Conservation (phyloP, 1,140 invertebrate genomes). For the Matsumurasca onukii region DNA sequence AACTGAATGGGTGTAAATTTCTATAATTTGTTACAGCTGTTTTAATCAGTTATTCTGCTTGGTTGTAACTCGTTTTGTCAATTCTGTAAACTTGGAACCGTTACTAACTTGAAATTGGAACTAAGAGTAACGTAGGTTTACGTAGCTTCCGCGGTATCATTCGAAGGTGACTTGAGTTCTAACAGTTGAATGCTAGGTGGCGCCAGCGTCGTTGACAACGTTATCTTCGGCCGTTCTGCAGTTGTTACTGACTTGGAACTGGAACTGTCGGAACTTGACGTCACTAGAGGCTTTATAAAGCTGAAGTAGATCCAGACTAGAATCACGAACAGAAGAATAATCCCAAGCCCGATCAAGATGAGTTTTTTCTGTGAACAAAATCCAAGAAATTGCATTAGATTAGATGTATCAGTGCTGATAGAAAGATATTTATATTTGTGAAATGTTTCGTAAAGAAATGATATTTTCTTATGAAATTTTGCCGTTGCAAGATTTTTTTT, state of each 20-base stretch:
- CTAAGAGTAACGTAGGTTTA: too few relatives aligned
- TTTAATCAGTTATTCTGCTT: too few relatives aligned
- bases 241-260: too few relatives aligned
- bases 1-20: too few relatives aligned
- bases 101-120: too few relatives aligned
- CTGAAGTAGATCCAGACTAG: conserved; percentile 8
- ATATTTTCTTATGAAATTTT: not conserved
- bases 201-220: too few relatives aligned
- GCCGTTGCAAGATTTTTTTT: not conserved
- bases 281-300: not conserved
- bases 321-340: not conserved
- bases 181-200: too few relatives aligned
- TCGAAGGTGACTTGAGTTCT: too few relatives aligned
- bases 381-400: not conserved
- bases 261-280: not conserved
- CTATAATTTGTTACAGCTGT: too few relatives aligned
- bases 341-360: not conserved
- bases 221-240: not conserved
- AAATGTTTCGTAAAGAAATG: not conserved
- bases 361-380: conserved; percentile 2
- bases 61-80: too few relatives aligned
- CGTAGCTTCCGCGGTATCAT: too few relatives aligned
- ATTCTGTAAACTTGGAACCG: too few relatives aligned
- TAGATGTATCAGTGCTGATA: not conserved
- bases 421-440: not conserved